A percentile compares a stretch with the other conserved stretches of the same genome.
phyloP scores from a whole-genome alignment of 2,113 vertebrate species.

The Heterocephalus glaber region DNA sequence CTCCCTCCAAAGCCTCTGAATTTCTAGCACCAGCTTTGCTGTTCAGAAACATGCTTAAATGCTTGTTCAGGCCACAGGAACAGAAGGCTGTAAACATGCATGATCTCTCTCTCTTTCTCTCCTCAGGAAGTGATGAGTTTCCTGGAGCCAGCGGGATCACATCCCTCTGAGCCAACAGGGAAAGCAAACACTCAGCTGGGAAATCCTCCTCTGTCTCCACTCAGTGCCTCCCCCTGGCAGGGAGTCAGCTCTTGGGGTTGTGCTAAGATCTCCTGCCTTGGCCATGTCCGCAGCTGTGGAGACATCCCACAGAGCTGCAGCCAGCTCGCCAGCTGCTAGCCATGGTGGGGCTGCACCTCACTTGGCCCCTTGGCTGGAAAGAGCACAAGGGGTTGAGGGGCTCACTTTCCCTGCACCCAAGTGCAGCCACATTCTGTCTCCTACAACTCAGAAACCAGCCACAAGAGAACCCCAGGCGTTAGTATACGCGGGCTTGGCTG shows the following conservation, averaged over 20 bases:
- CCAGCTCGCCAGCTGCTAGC: neutral
- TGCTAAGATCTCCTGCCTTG: slow-evolving; percentile 64
- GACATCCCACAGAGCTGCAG: neutral
- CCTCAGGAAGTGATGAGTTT: neutral
- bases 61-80: neutral
- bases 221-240: slow-evolving; percentile 67
- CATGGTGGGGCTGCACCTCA: neutral
- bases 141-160: neutral
- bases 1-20: neutral
- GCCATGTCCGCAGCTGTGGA: neutral
- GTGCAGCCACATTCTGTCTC: neutral
- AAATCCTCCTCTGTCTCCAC: slow-evolving; percentile 65
- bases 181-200: slow-evolving; percentile 62
- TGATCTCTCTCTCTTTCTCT: too few relatives aligned
- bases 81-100: neutral
- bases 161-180: neutral
- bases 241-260: slow-evolving; percentile 63
- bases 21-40: neutral
- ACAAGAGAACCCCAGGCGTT: neutral
- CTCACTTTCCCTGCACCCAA: neutral
- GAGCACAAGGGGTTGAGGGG: neutral
- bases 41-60: neutral
- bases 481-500: too few relatives aligned
- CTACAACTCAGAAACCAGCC: neutral
- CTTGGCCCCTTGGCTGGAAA: neutral